A percentile compares a stretch with the other conserved stretches of the same genome.
Conservation (phyloP, 64 coral and sea anemone genomes). For the Dendrophyllia cribrosa region DNA sequence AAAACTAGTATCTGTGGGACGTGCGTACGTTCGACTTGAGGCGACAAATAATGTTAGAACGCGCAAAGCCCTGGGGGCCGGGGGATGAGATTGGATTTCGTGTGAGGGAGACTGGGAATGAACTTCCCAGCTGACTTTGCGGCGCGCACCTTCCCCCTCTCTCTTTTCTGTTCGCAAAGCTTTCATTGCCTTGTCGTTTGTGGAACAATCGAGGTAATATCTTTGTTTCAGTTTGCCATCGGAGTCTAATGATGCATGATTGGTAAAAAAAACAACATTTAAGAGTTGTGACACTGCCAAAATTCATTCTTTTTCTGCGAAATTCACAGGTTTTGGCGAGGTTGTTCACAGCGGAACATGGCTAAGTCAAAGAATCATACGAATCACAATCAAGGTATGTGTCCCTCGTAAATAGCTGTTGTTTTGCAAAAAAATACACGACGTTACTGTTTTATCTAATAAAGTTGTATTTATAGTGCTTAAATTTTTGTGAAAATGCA, state of each 20-base stretch:
- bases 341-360: slow-evolving; percentile 58
- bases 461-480: too few species aligned
- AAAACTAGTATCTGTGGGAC: too few species aligned
- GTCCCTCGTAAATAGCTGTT: not conserved
- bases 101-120: slow-evolving; percentile 1
- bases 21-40: too few species aligned
- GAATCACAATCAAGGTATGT: slow-evolving; percentile 94
- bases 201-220: slow-evolving; percentile 16
- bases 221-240: not conserved
- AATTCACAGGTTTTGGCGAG: not conserved
- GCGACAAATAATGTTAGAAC: too few species aligned
- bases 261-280: not conserved
- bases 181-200: not conserved
- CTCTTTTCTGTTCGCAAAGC: not conserved
- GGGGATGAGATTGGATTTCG: too few species aligned
- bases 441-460: too few species aligned
- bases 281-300: not conserved
- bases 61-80: too few species aligned
- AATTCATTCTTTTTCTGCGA: not conserved
- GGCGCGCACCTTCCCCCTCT: not conserved
- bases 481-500: too few species aligned
- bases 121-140: not conserved
- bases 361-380: slow-evolving; percentile 99
- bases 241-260: not conserved
- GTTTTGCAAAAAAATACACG: too few species aligned